Conservation (phyloP, 2,113 vertebrate species). For the Scomber japonicus region DNA sequence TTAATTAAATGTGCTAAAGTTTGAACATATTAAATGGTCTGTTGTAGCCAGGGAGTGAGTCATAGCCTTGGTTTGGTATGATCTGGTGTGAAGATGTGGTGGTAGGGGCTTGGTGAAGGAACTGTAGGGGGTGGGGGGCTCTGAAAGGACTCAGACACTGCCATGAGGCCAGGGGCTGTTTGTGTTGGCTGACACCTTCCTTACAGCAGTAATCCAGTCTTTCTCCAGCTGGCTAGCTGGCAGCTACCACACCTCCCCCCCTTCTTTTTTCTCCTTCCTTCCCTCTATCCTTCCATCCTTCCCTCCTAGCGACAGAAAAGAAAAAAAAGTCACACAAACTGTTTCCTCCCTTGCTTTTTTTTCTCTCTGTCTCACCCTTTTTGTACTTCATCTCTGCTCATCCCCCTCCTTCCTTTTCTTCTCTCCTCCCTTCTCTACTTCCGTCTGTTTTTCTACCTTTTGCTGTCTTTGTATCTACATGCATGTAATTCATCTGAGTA, state of each 20-base stretch:
- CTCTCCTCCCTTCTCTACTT: neutral
- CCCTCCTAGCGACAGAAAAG: conserved; percentile 9
- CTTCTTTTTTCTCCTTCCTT: conserved; percentile 8
- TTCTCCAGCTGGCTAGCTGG: conserved; percentile 73
- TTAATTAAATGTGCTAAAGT: neutral
- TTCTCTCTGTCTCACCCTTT: neutral
- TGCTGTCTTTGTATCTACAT: neutral
- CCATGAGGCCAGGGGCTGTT: conserved; percentile 71
- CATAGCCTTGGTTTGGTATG: conserved; percentile 5
- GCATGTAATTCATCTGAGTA: neutral
- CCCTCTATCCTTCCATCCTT: conserved; percentile 8
- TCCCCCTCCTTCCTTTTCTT: neutral
- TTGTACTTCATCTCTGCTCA: neutral
- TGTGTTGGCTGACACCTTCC: conserved; percentile 82
- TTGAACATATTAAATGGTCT: neutral
- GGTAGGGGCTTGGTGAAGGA: neutral
- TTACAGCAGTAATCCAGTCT: conserved; percentile 79
- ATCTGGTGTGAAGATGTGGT: conserved; percentile 24
- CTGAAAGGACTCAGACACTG: conserved; percentile 71
- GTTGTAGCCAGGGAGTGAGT: conserved; percentile 6
- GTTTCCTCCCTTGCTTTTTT: neutral
- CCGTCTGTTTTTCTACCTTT: neutral
- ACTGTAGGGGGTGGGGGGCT: conserved; percentile 40
- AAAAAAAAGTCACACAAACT: neutral
- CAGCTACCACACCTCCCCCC: conserved; percentile 62